Conservation (phyloP, 2,797 vertebrate genomes). For the Gobionotothen gibberifrons region DNA sequence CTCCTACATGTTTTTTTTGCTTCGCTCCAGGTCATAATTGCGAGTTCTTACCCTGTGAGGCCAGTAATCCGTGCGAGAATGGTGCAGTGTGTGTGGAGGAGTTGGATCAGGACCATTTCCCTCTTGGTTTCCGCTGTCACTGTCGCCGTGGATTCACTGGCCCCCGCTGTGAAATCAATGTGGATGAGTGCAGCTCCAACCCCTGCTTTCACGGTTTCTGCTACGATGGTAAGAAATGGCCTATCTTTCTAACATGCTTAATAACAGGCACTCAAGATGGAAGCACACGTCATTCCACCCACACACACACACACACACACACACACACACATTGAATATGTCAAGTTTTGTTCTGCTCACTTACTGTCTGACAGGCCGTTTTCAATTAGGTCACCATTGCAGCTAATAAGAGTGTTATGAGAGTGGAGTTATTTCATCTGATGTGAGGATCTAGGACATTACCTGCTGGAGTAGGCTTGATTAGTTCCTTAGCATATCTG, state of each 20-base stretch:
- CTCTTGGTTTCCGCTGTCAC: slow-evolving; percentile 86
- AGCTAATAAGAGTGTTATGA: slow-evolving; percentile 83
- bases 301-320: not conserved
- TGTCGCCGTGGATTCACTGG: slow-evolving; percentile 84
- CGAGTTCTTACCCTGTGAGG: slow-evolving; percentile 86
- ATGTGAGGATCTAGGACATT: slow-evolving; percentile 72
- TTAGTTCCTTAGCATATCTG: slow-evolving; percentile 65
- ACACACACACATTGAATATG: slow-evolving; percentile 12
- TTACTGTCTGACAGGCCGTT: slow-evolving; percentile 62
- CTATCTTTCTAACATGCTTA: slow-evolving; percentile 51
- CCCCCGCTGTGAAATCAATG: slow-evolving; percentile 88
- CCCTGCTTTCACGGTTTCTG: slow-evolving; percentile 88
- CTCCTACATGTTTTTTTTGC: slow-evolving; percentile 47
- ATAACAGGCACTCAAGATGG: slow-evolving; percentile 53
- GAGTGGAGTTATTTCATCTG: slow-evolving; percentile 75
- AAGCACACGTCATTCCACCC: slow-evolving; percentile 15
- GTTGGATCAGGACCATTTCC: slow-evolving; percentile 81
- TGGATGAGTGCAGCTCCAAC: slow-evolving; percentile 87
- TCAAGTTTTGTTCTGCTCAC: slow-evolving; percentile 67
- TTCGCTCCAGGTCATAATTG: slow-evolving; percentile 84
- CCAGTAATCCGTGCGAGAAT: slow-evolving; percentile 87
- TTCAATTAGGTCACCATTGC: slow-evolving; percentile 67
- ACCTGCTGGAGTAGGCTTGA: slow-evolving; percentile 60
- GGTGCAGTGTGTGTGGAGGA: slow-evolving; percentile 84
- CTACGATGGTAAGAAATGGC: slow-evolving; percentile 83